Percentiles rank a stretch among this genome's conserved stretches.
Evolutionary conservation across 2,797 vertebrate genomes (phyloP).

Genomic region (Kryptopterus vitreolus): DNA sequence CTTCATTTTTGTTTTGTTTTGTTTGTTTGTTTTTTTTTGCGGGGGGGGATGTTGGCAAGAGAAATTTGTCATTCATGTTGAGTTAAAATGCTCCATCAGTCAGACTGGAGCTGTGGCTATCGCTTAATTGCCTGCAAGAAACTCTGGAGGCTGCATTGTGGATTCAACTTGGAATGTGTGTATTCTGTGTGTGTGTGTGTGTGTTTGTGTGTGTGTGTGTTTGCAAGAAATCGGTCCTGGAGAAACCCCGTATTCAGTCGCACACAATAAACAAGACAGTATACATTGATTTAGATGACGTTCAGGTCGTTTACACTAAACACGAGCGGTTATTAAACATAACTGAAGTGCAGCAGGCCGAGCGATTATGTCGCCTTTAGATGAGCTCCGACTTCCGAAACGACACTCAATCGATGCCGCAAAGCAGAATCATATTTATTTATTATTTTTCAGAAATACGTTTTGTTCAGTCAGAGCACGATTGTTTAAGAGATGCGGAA

Average conservation of each 20-base stretch:
- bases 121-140: constrained; percentile 51
- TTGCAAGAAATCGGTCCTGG: not conserved
- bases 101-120: constrained; percentile 34
- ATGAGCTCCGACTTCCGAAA: not conserved
- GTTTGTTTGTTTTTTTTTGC: not conserved
- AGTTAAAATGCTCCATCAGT: constrained; percentile 51
- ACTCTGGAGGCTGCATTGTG: constrained; percentile 47
- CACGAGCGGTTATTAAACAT: not conserved
- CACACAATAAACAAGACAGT: not conserved
- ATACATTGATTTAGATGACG: not conserved
- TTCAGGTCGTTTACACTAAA: not conserved
- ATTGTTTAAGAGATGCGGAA: not conserved
- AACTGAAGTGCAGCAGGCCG: not conserved
- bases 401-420: too few species aligned
- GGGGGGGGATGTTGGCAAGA: constrained; percentile 4
- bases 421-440: too few species aligned
- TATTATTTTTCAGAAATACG: too few species aligned
- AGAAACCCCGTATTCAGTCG: not conserved
- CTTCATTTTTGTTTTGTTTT: constrained; percentile 20
- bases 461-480: too few species aligned
- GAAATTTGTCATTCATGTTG: constrained; percentile 34
- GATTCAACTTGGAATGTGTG: constrained; percentile 14
- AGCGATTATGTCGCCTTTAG: not conserved
- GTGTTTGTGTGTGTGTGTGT: not conserved
- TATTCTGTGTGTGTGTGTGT: not conserved